Evolutionary conservation across 2,888 invertebrate species (phyloP).

Genomic region (Hermaeophaga mercurialis): DNA sequence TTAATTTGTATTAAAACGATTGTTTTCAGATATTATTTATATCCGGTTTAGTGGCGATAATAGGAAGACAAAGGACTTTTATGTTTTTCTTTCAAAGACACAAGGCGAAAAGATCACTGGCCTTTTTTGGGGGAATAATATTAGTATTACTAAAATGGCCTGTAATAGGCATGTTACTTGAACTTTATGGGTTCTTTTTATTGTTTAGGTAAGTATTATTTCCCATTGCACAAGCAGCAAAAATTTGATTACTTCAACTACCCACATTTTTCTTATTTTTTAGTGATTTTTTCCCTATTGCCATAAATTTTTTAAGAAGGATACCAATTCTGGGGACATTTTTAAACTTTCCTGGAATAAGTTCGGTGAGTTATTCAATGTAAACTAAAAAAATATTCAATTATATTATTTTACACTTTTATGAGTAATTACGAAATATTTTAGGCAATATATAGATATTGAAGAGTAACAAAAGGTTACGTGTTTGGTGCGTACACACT

Average conservation of each 20-base stretch:
- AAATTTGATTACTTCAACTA: too few species aligned
- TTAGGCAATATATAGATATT: too few species aligned
- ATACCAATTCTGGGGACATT: conserved; percentile 90
- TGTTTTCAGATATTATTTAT: conserved; percentile 90
- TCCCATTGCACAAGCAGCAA: too few species aligned
- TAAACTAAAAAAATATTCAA: conserved; percentile 48
- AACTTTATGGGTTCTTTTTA: conserved; percentile 93
- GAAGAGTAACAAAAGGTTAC: too few species aligned
- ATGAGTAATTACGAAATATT: too few species aligned
- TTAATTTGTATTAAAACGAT: neutral
- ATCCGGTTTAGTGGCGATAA: conserved; percentile 92
- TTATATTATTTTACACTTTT: too few species aligned
- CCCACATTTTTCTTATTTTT: conserved; percentile 50
- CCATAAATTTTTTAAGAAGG: conserved; percentile 91
- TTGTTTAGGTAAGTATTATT: conserved; percentile 77
- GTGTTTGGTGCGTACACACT: too few species aligned
- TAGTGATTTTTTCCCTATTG: conserved; percentile 97
- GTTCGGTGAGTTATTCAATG: conserved; percentile 82
- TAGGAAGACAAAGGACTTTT: conserved; percentile 93
- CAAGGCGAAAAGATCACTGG: conserved; percentile 87
- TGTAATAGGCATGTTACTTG: conserved; percentile 93
- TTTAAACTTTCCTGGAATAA: conserved; percentile 87
- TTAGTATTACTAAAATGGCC: conserved; percentile 96
- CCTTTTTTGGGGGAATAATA: conserved; percentile 91
- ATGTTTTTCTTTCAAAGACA: conserved; percentile 98